Evolutionary conservation across 2,888 invertebrate species (phyloP), one percentile per base, ranked within the genome.

Genomic region (Nemoura dubitans): DNA sequence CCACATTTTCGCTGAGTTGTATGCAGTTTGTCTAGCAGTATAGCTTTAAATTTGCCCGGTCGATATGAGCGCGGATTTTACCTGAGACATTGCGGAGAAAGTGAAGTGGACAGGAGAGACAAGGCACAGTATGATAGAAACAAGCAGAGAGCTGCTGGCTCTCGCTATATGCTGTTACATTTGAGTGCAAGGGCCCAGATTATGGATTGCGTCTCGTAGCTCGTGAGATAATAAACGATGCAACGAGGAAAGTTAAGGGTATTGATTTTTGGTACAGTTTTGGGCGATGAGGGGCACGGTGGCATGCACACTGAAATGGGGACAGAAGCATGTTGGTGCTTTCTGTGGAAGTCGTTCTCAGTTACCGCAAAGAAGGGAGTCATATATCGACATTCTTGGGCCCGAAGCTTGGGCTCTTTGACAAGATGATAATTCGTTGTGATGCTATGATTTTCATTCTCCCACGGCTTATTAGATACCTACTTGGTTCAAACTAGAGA

Each of bases 261-360:
- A 78, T 78, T 78, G 78, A 78, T 78, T 78, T 78, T 28, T 78
- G 78, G 78, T 27, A 28, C 78, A 25, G 78, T 78, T 78, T 78
- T 78, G 78, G 78, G 78, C 26, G 78, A 78, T 78, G 78, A 78
- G 78, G 78, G 27, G 7, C 26, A 25, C 25, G 27, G 26, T 6
- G 78, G 78, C 28, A 78, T 78, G 7, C 28, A 27, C 78, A 78
- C 2, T 78, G 78, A 28, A 78, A 27, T 78, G 78, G 25, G 78
- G 26, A 78, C 78, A 7, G 27, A 78, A 2, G 26, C 76, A n/a
- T n/a, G n/a, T 36, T 36, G 36, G 10, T 3, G 10, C 10, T 36
- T 36, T 36, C 10, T 10, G 36, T 36, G 36, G 36, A 6, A 6
- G 3, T 36, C 36, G 36, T 36, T 36, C 36, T 36, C 36, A 10